Base-by-base conservation (phyloP, 2,113 vertebrate genomes). In the Sapayoa aenigma region DNA sequence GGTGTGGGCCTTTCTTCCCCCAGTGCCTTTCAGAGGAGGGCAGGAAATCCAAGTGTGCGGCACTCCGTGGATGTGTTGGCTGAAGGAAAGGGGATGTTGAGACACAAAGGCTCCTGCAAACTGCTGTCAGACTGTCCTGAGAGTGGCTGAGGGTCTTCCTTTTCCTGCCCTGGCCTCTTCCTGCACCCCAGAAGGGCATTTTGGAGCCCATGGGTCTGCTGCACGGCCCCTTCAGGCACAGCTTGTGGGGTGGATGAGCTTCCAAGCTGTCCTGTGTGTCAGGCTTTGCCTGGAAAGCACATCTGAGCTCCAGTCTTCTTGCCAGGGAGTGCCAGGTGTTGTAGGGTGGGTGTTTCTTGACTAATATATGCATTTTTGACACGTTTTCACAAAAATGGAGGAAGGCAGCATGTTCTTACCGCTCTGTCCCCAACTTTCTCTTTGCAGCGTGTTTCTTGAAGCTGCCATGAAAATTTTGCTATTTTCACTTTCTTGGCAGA, bases 401-500 rank as follows among this genome's bases (percentile, higher is more conserved):
- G 78, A 84, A 86, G 22, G 39, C 27, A 50, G 47, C 42, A 67
- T 47, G 78, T 80, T 90, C 73, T 60, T 56, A 55, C 68, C 21
- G 20, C 72, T 85, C 55, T 37, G 55, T 71, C 75, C 75, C 22
- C 10, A 59, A 12, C 79, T 92, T 85, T 39, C 5, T 88, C 67
- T 67, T 91, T 88, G 46, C 28, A 83, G 75, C 35, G 5, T 35
- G 37, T 93, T 93, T 86, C 63, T 94, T 83, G 66, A 37, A 60
- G 72, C 79, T 67, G 44, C 90, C 85, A 90, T 93, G 86, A 89
- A 55, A 75, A 39, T 84, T 94, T 84, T 92, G 47, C 85, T 90
- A 75, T 90, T 96, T 95, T 95, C 21, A 5, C 79, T 94, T 88
- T 89, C 76, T 89, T 96, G 93, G 94, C 92, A 94, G 68, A 86